These are phyloP conservation scores for Cataglyphis altisquamis DNA, from an alignment of 2,888 invertebrate genomes.

Conservation along the genomic window DNA sequence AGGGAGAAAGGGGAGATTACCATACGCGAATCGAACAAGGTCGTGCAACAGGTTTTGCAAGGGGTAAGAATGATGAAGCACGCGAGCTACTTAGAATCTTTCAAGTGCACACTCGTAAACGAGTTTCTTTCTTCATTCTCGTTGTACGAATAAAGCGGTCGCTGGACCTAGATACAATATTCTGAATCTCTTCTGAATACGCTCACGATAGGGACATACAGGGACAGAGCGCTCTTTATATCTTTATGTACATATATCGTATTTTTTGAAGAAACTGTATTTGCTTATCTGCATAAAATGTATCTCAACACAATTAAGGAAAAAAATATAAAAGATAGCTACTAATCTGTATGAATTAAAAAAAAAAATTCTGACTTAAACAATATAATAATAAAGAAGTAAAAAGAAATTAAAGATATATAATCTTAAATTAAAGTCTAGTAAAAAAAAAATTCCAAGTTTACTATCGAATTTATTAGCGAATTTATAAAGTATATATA, in stretches of 20 bases:
- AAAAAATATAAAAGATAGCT: background rate
- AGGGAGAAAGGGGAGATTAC: conserved; percentile 12
- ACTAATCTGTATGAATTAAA: background rate
- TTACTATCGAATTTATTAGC: background rate
- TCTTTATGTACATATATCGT: background rate
- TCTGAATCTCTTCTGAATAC: background rate
- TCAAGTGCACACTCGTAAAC: conserved; percentile 30
- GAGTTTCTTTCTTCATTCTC: conserved; percentile 23
- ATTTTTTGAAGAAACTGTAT: background rate
- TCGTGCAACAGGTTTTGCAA: conserved; percentile 61
- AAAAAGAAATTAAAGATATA: background rate
- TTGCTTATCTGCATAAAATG: background rate
- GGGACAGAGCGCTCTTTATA: background rate
- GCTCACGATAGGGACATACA: background rate
- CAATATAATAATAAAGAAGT: background rate
- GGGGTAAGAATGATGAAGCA: conserved; percentile 56
- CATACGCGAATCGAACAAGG: conserved; percentile 56
- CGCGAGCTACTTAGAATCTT: conserved; percentile 60
- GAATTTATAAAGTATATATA: background rate
- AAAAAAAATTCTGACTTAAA: background rate
- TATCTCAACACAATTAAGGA: background rate
- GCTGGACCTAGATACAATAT: background rate
- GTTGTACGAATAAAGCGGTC: conserved; percentile 27
- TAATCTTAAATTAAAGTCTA: background rate
- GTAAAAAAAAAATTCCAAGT: background rate